phyloP scores from a whole-genome alignment of 2,113 vertebrate species.

The Cryptomyrus ogoouensis region DNA sequence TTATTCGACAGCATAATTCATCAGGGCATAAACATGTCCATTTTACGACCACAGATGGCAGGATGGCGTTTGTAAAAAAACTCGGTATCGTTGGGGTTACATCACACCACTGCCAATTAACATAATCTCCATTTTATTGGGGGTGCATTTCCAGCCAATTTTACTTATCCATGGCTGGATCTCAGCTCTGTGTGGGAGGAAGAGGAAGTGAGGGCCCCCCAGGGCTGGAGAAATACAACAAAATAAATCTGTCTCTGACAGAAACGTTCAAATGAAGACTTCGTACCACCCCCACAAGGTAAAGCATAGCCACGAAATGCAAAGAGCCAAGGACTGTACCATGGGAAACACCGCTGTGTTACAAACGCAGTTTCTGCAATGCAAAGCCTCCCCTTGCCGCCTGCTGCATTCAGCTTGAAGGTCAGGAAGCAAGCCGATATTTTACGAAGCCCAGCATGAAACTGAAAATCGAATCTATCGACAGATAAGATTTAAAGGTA shows the following conservation, averaged over 20 bases:
- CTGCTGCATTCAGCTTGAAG: not conserved
- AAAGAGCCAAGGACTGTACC: not conserved
- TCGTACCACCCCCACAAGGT: not conserved
- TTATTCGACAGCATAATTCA: not conserved
- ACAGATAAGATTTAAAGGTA: constrained; percentile 1
- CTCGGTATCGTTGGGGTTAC: constrained; percentile 6
- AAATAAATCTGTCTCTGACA: not conserved
- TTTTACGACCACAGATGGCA: constrained; percentile 4
- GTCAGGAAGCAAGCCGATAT: not conserved
- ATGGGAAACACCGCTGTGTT: not conserved
- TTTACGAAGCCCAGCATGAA: not conserved
- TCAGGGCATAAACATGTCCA: constrained; percentile 19
- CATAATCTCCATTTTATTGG: constrained; percentile 16
- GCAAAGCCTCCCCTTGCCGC: not conserved
- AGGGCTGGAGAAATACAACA: not conserved
- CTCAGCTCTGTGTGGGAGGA: constrained; percentile 1
- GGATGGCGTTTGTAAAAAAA: not conserved
- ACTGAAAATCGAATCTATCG: not conserved
- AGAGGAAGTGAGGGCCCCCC: constrained; percentile 11
- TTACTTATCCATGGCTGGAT: constrained; percentile 18
- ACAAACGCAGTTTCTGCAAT: not conserved
- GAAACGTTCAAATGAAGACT: not conserved
- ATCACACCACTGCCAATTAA: constrained; percentile 20
- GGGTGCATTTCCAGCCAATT: constrained; percentile 14
- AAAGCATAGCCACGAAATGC: not conserved